Percentiles rank a stretch among this genome's conserved stretches.
Evolutionary conservation across 2,113 vertebrate genomes (phyloP).

Genomic region (Epinephelus moara): DNA sequence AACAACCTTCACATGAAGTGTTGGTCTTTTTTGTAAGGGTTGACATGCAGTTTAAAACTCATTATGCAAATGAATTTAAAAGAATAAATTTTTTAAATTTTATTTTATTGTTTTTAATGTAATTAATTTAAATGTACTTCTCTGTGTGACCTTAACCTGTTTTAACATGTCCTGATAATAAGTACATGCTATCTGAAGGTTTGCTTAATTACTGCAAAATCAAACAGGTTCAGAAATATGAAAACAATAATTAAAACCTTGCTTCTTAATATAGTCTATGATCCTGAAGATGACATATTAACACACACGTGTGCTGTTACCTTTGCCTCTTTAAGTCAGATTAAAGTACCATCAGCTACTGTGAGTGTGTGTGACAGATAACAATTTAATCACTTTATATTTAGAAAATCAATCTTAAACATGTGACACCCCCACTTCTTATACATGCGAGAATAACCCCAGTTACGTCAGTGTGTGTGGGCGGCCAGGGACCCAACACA

Average conservation of each 20-base stretch:
- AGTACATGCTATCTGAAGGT: background rate
- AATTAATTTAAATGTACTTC: background rate
- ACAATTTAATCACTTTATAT: conserved; percentile 18
- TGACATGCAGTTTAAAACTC: conserved; percentile 27
- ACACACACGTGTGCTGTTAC: background rate
- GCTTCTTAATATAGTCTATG: background rate
- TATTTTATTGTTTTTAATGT: background rate
- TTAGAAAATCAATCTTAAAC: conserved; percentile 22
- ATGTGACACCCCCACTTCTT: background rate
- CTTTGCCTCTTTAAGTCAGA: conserved; percentile 33
- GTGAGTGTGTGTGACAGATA: conserved; percentile 33
- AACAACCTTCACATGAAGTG: conserved; percentile 35
- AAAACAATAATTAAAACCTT: background rate
- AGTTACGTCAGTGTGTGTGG: conserved; percentile 40
- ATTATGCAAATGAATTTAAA: background rate
- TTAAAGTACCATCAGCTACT: conserved; percentile 25
- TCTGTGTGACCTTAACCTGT: too few relatives aligned
- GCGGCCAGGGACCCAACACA: conserved; percentile 47
- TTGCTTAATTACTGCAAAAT: conserved; percentile 1
- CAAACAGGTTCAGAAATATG: background rate
- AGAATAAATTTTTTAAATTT: background rate
- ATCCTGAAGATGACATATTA: background rate
- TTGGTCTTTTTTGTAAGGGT: conserved; percentile 4
- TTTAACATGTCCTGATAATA: background rate
- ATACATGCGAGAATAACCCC: conserved; percentile 33